Conservation (phyloP, 2,113 vertebrate genomes). For the Ailurus styani region DNA sequence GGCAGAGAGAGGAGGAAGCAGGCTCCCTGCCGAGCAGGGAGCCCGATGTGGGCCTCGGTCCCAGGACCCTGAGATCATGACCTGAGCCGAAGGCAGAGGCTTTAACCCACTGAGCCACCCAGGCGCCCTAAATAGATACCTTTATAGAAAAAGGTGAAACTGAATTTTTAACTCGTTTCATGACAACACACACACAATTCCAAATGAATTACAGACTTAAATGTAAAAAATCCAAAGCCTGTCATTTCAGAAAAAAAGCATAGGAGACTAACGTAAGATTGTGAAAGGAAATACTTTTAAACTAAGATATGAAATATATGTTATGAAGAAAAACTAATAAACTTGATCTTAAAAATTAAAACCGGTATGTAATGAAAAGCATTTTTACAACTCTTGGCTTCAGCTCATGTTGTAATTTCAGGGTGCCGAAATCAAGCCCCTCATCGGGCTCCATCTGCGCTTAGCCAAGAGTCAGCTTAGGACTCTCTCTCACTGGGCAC, state of each 20-base stretch:
- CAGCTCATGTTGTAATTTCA: background rate
- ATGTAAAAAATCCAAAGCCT: background rate
- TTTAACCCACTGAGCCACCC: no score
- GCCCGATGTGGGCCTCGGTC: no score
- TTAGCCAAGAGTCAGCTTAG: background rate
- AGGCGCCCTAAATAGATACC: background rate
- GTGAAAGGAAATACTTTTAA: background rate
- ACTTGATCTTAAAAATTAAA: slow-evolving; percentile 18
- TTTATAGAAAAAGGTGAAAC: background rate
- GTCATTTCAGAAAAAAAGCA: background rate
- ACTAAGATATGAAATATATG: background rate
- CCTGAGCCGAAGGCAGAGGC: no score
- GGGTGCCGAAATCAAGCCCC: background rate
- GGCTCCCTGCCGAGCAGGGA: no score
- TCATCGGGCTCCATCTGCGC: background rate
- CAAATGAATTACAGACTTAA: background rate
- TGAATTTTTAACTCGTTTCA: background rate
- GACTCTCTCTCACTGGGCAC: background rate
- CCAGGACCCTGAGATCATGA: no score
- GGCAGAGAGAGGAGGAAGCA: no score
- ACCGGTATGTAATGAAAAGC: background rate
- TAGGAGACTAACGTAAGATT: background rate
- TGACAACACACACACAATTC: background rate
- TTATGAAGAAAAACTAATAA: background rate
- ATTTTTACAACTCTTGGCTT: background rate